Base-by-base conservation (phyloP, 1,140 invertebrate species). In the Drosophila malerkotliana region DNA sequence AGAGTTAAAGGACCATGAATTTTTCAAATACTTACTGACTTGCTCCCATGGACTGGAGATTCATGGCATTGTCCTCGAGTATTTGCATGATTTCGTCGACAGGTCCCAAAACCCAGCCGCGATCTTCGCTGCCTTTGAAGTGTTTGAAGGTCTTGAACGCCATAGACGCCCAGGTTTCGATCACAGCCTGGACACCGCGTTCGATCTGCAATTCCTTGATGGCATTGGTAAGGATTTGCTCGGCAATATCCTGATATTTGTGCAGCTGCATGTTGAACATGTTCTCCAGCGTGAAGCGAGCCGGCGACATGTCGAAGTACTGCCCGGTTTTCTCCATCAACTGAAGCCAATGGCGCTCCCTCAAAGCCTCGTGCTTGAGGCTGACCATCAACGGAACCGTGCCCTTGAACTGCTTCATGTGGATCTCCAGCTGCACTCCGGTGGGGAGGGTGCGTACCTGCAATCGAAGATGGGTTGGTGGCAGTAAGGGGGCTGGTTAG, bases 261-360 rank as follows among this genome's bases (percentile, higher is more conserved):
- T 97, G 95, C 56, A 98, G 90, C 82, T 98, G 95, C 97, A 98
- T 98, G 1, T 95, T 93, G 92, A 98, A 98, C 94, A 98, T 96
- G 80, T 98, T 97, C 63, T 96, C 95, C 57, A 98, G 92, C 0
- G 97, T 98, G 80, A 98, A 98, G 58, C 95, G 94, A 3, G 97
- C 95, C 1, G 96, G 94, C 2, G 95, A 93, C 95, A 98, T 98
- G 84, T 98, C 97, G 85, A 98, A 98, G 64, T 94, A 91, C 73
- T 95, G 93, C 2, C 93, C 94, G 41, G 97, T 98, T 91, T 96
- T 97, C 6, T 94, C 92, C 97, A 98, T 98, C 24, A 98, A 91
- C 72, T 96, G 94, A 62, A 95, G 94, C 97, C 97, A 98, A 92
- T 98, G 97, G 32, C 97, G 93, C 61, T 97, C 96, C 32, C 97